Percentiles rank a stretch among this genome's conserved stretches.
Conservation (phyloP, 2,888 invertebrate genomes). For the Brachyptera putata region DNA sequence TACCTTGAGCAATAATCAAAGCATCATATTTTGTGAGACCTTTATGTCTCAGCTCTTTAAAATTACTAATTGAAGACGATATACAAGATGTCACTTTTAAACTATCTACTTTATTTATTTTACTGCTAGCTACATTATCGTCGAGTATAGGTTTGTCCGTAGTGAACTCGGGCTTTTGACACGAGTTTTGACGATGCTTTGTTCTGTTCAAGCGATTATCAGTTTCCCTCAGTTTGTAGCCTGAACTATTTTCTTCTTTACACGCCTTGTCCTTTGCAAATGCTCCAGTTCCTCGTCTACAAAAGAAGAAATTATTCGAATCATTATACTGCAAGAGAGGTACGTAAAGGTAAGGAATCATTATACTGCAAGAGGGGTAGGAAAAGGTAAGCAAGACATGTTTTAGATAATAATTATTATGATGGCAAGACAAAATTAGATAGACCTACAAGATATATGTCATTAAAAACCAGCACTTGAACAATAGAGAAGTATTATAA, state of each 20-base stretch:
- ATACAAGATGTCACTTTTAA: neutral
- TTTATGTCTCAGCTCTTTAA: conserved; percentile 74
- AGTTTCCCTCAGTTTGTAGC: conserved; percentile 89
- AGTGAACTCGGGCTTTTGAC: conserved; percentile 23
- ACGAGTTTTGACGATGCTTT: conserved; percentile 52
- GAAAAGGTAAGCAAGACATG: no score
- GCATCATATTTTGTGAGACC: conserved; percentile 87
- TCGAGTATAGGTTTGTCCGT: conserved; percentile 21
- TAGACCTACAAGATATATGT: no score
- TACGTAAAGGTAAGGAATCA: no score
- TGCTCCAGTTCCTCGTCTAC: conserved; percentile 75
- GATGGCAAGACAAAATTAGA: no score
- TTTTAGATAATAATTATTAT: no score
- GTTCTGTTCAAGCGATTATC: conserved; percentile 89
- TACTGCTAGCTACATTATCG: neutral
- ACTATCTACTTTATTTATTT: neutral
- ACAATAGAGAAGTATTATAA: no score
- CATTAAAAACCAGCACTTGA: no score
- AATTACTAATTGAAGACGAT: conserved; percentile 1
- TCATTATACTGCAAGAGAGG: no score
- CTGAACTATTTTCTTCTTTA: conserved; percentile 59
- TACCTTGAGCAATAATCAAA: conserved; percentile 78
- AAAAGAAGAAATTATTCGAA: conserved; percentile 35
- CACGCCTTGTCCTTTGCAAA: conserved; percentile 65
- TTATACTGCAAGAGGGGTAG: no score